Base-by-base conservation (phyloP, 2,888 invertebrate genomes). In the Eristalis tenax region DNA sequence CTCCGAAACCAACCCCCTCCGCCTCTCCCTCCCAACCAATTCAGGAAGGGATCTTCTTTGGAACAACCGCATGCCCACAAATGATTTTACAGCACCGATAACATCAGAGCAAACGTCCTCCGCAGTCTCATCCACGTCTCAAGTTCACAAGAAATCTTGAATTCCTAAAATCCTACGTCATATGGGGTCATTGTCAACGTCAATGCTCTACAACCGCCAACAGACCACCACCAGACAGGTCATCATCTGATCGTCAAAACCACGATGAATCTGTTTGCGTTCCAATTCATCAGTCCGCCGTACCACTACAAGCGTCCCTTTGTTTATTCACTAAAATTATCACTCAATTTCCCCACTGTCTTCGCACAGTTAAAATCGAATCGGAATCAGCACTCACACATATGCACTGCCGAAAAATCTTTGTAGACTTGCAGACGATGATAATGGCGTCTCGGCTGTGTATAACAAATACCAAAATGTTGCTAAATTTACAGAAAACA, bases 361-460 rank as follows among this genome's bases (percentile, higher is more conserved):
- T 18, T 75, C 66, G 73, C 59, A 68, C 11, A 68, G 28, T 23
- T 26, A 6, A 23, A 73, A 10, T 59, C n/a, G n/a, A n/a, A n/a
- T 28, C 59, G 10, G 40, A 26, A 63, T 38, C 23, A 32, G 23
- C 28, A 38, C 22, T 18, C 10, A 22, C 32, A 65, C 11, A 81
- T 28, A 64, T 6, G 59, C 61, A 70, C 18, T n/a, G 40, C 2
- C 18, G 4, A 28, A 61, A 38, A 38, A 13, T 40, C 38, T 10
- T 65, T 64, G 43, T 78, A 86, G 85, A 86, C 74, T 82, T 86
- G 65, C 61, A 66, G 83, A 28, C 70, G 74, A 63, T 63, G 61
- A 74, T 83, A 71, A 86, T 86, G 83, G 86, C 82, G 70, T 15
- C 75, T 8, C 32, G 26, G 23, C 35, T 43, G 64, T 32, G 69